phyloP scores from a whole-genome alignment of 53 echinoderm and acorn worm species.

The Mesocentrotus franciscanus region DNA sequence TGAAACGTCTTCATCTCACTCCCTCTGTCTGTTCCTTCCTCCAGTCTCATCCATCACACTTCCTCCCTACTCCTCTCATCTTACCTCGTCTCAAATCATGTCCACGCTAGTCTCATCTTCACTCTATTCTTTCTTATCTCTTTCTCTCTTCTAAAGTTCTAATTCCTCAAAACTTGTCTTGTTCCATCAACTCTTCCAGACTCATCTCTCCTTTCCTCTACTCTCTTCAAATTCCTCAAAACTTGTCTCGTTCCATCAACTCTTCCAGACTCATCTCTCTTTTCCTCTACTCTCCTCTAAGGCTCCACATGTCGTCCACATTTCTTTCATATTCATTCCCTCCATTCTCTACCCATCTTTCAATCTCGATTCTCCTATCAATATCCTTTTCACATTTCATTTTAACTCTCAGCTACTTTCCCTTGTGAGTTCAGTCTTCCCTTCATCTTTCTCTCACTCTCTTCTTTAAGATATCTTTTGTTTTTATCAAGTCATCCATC shows the following conservation, averaged over 20 bases:
- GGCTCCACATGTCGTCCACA: background rate
- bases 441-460: background rate
- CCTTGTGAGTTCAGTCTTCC: background rate
- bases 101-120: background rate
- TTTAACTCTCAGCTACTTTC: background rate
- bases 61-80: background rate
- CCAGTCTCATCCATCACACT: conserved; percentile 1
- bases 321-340: background rate
- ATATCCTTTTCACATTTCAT: background rate
- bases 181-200: background rate
- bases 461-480: background rate
- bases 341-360: background rate
- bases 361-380: background rate
- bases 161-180: too few relatives aligned
- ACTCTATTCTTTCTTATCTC: background rate
- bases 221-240: background rate
- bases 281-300: background rate
- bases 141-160: too few relatives aligned
- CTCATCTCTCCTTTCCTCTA: background rate
- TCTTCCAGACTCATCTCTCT: background rate
- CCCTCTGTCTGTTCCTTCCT: background rate
- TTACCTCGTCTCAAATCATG: background rate
- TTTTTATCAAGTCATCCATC: background rate
- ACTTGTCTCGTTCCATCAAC: background rate
- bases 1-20: background rate